These are phyloP conservation scores for pig (Sus scrofa) DNA, from an alignment of 2,113 vertebrate species.

Conservation along the genomic window DNA sequence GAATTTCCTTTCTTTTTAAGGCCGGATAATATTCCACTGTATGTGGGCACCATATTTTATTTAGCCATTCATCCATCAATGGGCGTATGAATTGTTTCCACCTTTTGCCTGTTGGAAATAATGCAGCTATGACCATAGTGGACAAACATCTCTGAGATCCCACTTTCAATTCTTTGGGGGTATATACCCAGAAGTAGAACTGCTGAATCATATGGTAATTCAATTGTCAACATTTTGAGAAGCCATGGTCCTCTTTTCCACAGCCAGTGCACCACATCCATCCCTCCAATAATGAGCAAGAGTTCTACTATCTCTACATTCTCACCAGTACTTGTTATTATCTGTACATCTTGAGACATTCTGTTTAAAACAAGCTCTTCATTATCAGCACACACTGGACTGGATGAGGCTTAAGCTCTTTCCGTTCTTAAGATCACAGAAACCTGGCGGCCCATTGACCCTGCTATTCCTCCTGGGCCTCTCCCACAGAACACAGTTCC, in stretches of 20 bases:
- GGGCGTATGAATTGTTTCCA: not conserved
- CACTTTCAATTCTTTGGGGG: not conserved
- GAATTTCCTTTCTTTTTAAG: not conserved
- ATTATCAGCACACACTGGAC: not conserved
- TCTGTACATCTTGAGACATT: not conserved
- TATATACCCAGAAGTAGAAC: not conserved
- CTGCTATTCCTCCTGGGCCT: not conserved
- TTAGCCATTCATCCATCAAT: not conserved
- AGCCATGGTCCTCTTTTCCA: not conserved
- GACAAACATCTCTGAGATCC: not conserved
- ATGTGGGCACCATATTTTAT: not conserved
- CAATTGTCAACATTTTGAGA: not conserved
- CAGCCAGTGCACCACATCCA: not conserved
- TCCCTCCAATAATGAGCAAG: not conserved
- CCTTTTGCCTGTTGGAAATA: not conserved
- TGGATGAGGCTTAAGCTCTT: not conserved
- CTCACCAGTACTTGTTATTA: not conserved
- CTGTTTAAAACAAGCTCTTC: not conserved
- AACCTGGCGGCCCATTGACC: not conserved
- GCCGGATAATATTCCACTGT: not conserved
- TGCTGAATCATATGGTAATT: not conserved
- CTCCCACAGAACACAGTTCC: not conserved
- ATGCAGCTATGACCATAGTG: not conserved
- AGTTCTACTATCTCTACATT: not conserved
- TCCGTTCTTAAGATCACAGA: not conserved